These are phyloP conservation scores for Serranus cabrilla DNA, from an alignment of 2,797 vertebrate genomes.

Conservation along the genomic window DNA sequence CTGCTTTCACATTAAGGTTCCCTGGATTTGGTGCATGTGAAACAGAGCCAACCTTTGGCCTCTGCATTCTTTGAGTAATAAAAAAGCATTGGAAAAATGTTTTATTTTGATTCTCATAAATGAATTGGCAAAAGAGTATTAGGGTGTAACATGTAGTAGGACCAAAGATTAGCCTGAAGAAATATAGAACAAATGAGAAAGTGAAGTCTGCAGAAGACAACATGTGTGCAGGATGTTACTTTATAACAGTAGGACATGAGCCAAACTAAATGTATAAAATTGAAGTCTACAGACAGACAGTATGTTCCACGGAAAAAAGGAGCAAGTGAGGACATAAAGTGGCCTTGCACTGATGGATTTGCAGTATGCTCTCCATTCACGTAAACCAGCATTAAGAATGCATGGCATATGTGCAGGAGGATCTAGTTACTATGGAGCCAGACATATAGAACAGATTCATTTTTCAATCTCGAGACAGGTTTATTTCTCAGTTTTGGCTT, in stretches of 20 bases:
- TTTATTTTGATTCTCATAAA: background rate
- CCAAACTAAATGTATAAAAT: slow-evolving; percentile 10
- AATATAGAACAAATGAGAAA: background rate
- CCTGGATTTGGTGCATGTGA: slow-evolving; percentile 13
- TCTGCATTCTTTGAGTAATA: slow-evolving; percentile 11
- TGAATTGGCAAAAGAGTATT: background rate
- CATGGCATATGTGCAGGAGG: slow-evolving; percentile 12
- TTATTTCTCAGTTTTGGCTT: slow-evolving; percentile 24
- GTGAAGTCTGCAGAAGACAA: background rate
- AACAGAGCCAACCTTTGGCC: slow-evolving; percentile 5
- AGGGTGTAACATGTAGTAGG: background rate
- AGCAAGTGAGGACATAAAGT: slow-evolving; percentile 51
- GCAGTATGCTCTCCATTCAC: slow-evolving; percentile 26
- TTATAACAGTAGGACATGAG: background rate
- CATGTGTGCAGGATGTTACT: background rate
- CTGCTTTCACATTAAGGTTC: background rate
- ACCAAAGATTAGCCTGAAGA: background rate
- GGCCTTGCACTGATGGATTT: slow-evolving; percentile 44
- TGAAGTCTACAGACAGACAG: background rate
- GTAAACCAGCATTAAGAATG: slow-evolving; percentile 1
- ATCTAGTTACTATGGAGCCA: background rate
- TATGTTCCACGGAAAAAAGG: background rate
- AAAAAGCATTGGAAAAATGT: slow-evolving; percentile 4
- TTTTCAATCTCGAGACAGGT: slow-evolving; percentile 21
- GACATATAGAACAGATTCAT: slow-evolving; percentile 5